These are phyloP conservation scores for Notarius lentiginosus DNA, from an alignment of 2,113 vertebrate genomes.

Conservation along the genomic window DNA sequence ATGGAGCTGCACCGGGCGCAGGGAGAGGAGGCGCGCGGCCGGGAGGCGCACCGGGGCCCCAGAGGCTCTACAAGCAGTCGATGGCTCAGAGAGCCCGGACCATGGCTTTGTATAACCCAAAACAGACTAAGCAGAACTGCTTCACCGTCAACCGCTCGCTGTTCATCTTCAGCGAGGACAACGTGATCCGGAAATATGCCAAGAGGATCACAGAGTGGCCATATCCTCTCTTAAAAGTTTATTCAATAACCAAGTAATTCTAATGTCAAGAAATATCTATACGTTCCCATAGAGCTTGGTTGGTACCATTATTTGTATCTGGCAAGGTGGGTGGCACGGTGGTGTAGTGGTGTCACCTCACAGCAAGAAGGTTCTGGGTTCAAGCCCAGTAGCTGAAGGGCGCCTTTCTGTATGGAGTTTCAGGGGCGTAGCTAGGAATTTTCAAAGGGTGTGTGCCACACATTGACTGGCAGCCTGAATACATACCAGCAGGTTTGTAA, in stretches of 20 bases:
- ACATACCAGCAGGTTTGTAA: too few relatives aligned
- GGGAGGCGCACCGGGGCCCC: conserved; percentile 85
- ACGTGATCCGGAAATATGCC: conserved; percentile 96
- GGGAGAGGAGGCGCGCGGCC: conserved; percentile 84
- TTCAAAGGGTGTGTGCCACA: too few relatives aligned
- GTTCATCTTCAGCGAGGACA: conserved; percentile 99
- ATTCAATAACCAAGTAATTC: neutral
- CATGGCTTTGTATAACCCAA: conserved; percentile 99
- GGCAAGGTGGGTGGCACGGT: neutral
- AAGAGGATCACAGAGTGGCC: conserved; percentile 99
- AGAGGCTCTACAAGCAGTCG: conserved; percentile 97
- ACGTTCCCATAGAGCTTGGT: neutral
- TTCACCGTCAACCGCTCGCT: conserved; percentile 98
- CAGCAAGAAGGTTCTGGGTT: too few relatives aligned
- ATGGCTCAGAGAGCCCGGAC: conserved; percentile 97
- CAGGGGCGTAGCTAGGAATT: too few relatives aligned
- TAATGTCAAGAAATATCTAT: neutral
- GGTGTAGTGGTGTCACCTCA: too few relatives aligned
- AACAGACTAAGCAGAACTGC: conserved; percentile 98
- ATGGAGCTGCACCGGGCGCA: conserved; percentile 78
- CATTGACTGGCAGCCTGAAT: too few relatives aligned
- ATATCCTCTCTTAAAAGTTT: conserved; percentile 85
- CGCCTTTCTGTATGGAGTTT: too few relatives aligned
- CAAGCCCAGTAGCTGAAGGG: too few relatives aligned
- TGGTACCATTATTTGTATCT: neutral